A percentile compares a stretch with the other conserved stretches of the same genome.
phyloP scores from a whole-genome alignment of 2,888 invertebrate genomes.

The Eledona agricola region DNA sequence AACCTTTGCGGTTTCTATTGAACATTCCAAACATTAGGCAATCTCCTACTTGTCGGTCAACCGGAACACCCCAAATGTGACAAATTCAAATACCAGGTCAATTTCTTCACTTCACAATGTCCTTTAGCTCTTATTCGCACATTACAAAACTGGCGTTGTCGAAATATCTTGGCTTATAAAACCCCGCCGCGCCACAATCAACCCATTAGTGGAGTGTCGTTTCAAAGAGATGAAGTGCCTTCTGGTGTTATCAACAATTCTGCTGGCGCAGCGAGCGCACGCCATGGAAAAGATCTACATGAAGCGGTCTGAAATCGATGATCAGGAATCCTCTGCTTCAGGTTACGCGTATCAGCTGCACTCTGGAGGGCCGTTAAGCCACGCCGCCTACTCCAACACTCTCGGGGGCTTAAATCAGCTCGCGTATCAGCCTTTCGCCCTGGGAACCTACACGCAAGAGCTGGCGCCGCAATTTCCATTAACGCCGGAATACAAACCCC shows the following conservation, averaged over 20 bases:
- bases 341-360: conserved; percentile 41
- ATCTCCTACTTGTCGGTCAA: conserved; percentile 23
- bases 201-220: conserved; percentile 7
- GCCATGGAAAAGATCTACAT: conserved; percentile 35
- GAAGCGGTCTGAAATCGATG: conserved; percentile 38
- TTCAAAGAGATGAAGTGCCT: conserved; percentile 21
- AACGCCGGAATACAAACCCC: conserved; percentile 12
- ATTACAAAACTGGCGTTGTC: conserved; percentile 24
- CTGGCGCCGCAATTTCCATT: conserved; percentile 25
- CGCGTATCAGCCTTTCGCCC: conserved; percentile 29
- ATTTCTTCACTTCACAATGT: conserved; percentile 31
- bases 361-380: conserved; percentile 37
- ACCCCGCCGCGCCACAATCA: conserved; percentile 1
- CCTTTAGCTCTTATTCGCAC: conserved; percentile 26
- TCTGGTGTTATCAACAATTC: conserved; percentile 2
- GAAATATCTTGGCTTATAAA: conserved; percentile 23
- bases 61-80: conserved; percentile 26
- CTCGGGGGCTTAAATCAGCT: conserved; percentile 12
- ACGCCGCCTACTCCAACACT: conserved; percentile 10
- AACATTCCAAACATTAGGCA: conserved; percentile 3
- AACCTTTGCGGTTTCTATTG: not conserved
- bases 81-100: conserved; percentile 33
- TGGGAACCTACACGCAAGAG: conserved; percentile 24
- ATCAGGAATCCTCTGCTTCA: conserved; percentile 40
- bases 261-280: conserved; percentile 1